Evolutionary conservation across 2,113 vertebrate species (phyloP), one percentile per base, ranked within the genome.

Genomic region (Rafetus swinhoei): DNA sequence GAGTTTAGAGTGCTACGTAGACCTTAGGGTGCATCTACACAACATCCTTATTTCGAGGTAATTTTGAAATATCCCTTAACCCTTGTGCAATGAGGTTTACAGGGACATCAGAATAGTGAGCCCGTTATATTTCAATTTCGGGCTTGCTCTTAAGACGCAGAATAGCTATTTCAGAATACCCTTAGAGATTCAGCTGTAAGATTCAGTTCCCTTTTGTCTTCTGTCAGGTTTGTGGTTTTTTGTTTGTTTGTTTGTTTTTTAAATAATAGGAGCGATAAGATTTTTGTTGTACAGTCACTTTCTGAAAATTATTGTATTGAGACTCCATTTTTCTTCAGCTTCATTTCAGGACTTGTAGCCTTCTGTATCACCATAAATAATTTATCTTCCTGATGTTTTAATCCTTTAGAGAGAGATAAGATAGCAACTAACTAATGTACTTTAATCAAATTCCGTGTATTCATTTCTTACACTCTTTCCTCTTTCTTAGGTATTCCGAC

Each of bases 401-500:
- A 88, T 85, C 25, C 16, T 45, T 45, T 45, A 45, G 45, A 45
- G 45, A 45, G 45, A 45, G 45, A 45, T 45, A 45, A 45, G 45
- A 45, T 45, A 45, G 45, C 45, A 45, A 45, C 45, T 45, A 45
- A 45, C 45, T 45, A 76, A 77, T 50, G 35, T 77, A 24, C 39
- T 7, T 77, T 24, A 45, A 22, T 35, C 74, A 25, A 84, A n/a
- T 62, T 18, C 4, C 21, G 24, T 65, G 53, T 32, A 79, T 60
- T 93, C 2, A 65, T 90, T 21, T 79, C 35, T 29, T 90, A 35
- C 4, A 27, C 84, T 4, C 27, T 13, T 84, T 5, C 80, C 19
- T 79, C 21, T 55, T 74, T 21, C 4, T 54, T 93, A 98, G 98
- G 98, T 98, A 96, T 98, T 93, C 94, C 98, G 94, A 82, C 97